phyloP scores from a whole-genome alignment of 2,113 vertebrate genomes.

The Microtus oregoni region DNA sequence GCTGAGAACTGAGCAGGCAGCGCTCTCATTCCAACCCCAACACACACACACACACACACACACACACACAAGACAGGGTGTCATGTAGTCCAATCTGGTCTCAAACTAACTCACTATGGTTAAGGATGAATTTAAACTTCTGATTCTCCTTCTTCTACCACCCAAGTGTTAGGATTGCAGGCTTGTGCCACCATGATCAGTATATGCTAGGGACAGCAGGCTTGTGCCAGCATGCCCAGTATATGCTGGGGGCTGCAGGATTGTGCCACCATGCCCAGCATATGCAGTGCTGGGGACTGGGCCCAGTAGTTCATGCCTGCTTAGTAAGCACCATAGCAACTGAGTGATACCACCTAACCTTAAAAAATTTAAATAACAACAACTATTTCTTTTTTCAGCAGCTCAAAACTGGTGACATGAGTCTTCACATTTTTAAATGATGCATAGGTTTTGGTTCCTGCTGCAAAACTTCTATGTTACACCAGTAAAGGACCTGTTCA shows the following conservation, averaged over 20 bases:
- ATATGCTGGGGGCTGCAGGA: not conserved
- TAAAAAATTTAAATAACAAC: conserved; percentile 39
- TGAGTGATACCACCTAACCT: not conserved
- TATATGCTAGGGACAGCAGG: not conserved
- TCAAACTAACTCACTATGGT: not conserved
- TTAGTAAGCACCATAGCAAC: not conserved
- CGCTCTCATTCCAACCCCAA: not conserved
- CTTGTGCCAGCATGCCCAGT: not conserved
- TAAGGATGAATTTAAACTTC: not conserved
- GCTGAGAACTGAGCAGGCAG: not conserved
- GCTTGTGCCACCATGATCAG: not conserved
- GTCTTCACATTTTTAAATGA: not conserved
- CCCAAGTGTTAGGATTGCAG: not conserved
- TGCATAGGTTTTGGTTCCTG: not conserved
- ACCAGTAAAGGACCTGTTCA: not conserved
- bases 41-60: not conserved
- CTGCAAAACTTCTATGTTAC: not conserved
- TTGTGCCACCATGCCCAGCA: not conserved
- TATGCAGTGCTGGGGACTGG: not conserved
- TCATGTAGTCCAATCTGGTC: not conserved
- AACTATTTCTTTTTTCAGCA: not conserved
- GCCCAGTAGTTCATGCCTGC: not conserved
- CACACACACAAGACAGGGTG: not conserved
- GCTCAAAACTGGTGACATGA: not conserved
- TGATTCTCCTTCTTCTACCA: not conserved